These are phyloP conservation scores for Takifugu rubripes DNA, from an alignment of 2,797 vertebrate species.

Conservation along the genomic window DNA sequence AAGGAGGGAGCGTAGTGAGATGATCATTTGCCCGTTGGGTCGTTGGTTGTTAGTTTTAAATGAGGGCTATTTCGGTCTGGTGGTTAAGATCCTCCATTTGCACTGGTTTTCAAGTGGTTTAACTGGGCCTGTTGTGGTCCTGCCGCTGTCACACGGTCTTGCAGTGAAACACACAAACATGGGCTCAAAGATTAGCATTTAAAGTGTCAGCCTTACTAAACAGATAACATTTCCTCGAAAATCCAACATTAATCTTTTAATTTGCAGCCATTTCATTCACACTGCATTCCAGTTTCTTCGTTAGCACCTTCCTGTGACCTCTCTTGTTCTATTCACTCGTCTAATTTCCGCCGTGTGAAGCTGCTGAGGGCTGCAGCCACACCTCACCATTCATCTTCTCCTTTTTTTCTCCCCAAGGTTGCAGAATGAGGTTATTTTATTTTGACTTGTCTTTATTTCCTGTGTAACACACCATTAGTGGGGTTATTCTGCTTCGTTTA, in stretches of 20 bases:
- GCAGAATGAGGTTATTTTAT: slow-evolving; percentile 27
- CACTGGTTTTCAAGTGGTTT: neutral
- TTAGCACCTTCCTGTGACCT: slow-evolving; percentile 4
- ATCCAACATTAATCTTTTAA: neutral
- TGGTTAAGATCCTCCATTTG: slow-evolving; percentile 1
- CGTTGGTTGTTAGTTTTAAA: neutral
- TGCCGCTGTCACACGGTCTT: neutral
- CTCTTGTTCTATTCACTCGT: slow-evolving; percentile 2
- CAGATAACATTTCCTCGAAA: slow-evolving; percentile 11
- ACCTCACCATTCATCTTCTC: slow-evolving; percentile 8
- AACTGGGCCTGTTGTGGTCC: neutral
- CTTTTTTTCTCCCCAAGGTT: slow-evolving; percentile 38
- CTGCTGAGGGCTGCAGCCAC: slow-evolving; percentile 1
- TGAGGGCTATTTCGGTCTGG: slow-evolving; percentile 2
- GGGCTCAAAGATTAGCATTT: no score
- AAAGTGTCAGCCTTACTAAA: neutral
- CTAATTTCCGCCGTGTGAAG: slow-evolving; percentile 14
- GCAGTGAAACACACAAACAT: neutral
- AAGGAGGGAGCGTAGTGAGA: slow-evolving; percentile 16
- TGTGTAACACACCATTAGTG: slow-evolving; percentile 31
- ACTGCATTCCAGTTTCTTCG: neutral
- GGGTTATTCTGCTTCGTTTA: slow-evolving; percentile 58
- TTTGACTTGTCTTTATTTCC: slow-evolving; percentile 44
- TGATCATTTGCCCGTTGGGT: neutral
- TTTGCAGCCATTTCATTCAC: neutral